These are phyloP conservation scores for Gymnorhina tibicen DNA, from an alignment of 2,113 vertebrate genomes.

Conservation along the genomic window DNA sequence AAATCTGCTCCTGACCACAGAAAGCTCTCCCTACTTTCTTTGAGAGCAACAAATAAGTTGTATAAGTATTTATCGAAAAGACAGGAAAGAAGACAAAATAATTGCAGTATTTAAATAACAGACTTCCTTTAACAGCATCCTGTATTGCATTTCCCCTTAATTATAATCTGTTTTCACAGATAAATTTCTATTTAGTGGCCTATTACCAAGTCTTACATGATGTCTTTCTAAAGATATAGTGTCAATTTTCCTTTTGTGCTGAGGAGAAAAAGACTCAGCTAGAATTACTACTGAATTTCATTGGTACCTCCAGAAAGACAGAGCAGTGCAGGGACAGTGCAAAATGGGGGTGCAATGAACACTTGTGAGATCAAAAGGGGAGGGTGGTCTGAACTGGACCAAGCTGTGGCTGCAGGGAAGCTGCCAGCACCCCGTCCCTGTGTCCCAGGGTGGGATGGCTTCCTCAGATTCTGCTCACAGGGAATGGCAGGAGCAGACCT, in stretches of 20 bases:
- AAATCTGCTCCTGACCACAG: neutral
- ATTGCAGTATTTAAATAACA: neutral
- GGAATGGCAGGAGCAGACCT: neutral
- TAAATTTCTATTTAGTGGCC: neutral
- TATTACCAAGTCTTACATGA: neutral
- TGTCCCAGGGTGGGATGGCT: neutral
- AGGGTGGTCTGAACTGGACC: neutral
- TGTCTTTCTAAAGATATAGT: neutral
- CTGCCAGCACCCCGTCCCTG: neutral
- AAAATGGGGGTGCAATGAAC: neutral
- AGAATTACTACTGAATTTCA: neutral
- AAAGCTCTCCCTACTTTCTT: neutral
- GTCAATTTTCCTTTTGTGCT: neutral
- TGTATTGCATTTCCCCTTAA: neutral
- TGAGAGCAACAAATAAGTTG: neutral
- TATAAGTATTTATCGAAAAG: neutral
- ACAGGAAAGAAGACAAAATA: neutral
- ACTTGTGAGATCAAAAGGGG: accelerated
- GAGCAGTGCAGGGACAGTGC: neutral
- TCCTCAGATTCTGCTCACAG: neutral
- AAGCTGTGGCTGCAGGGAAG: neutral
- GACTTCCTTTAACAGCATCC: neutral
- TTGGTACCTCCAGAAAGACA: neutral
- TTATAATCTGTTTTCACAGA: neutral
- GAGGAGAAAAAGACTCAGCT: neutral